Conservation (phyloP, 2,113 vertebrate genomes). For the Chrysemys picta region DNA sequence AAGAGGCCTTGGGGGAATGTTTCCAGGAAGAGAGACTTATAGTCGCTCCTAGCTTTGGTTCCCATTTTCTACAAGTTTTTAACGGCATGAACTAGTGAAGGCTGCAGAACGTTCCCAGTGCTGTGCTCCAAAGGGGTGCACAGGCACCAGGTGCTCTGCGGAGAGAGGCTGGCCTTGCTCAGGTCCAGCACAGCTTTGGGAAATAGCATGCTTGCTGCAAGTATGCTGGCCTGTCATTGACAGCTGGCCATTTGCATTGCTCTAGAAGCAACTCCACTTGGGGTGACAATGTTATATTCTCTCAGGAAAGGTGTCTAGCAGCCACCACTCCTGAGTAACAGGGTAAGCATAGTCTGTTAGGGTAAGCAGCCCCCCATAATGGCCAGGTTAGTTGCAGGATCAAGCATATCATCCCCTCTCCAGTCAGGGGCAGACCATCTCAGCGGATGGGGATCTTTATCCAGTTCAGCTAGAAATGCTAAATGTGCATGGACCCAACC, state of each 20-base stretch:
- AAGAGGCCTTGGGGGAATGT: background rate
- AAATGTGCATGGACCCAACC: accelerated
- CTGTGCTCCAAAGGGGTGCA: background rate
- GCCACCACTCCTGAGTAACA: background rate
- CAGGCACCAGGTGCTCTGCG: background rate
- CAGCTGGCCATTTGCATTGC: background rate
- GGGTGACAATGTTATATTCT: background rate
- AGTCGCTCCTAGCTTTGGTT: accelerated
- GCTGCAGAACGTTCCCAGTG: background rate
- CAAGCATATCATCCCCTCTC: background rate
- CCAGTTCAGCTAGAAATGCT: background rate
- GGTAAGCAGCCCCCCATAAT: background rate
- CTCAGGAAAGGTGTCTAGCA: background rate
- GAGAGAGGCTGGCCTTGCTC: background rate
- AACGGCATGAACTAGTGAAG: accelerated
- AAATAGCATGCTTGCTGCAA: background rate
- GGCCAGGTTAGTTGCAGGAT: background rate
- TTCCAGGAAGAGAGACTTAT: background rate
- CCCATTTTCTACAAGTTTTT: background rate
- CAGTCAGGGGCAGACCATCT: background rate
- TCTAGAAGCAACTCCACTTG: background rate
- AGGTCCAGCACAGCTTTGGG: background rate
- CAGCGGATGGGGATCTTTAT: background rate
- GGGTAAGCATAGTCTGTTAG: background rate
- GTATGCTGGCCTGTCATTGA: background rate